phyloP scores from a whole-genome alignment of 1,140 invertebrate species.

The Neoseiulus cucumeris region DNA sequence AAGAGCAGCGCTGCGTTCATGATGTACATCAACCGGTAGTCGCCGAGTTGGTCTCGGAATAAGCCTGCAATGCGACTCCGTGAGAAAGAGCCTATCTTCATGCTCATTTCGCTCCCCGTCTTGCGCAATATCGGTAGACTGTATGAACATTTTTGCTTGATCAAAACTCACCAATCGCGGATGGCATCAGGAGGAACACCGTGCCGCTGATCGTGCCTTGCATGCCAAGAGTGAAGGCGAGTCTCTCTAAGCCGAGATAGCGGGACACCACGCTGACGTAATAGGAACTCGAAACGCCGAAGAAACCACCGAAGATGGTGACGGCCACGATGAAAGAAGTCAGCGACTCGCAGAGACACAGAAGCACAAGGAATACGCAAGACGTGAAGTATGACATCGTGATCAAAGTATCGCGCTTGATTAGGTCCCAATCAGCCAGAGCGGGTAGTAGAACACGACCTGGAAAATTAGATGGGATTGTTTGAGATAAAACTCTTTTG shows the following conservation, averaged over 20 bases:
- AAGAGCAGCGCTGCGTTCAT: background rate
- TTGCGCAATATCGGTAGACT: too few species aligned
- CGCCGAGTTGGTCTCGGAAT: background rate
- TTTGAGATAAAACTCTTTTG: too few species aligned
- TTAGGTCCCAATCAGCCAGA: background rate
- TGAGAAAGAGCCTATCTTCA: too few species aligned
- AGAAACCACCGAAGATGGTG: background rate
- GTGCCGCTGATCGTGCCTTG: background rate
- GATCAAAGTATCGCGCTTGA: background rate
- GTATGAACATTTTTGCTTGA: too few species aligned
- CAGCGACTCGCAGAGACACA: background rate
- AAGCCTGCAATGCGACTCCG: background rate
- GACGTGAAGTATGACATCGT: background rate
- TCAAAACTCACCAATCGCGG: background rate
- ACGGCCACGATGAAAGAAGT: background rate
- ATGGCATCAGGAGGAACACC: background rate
- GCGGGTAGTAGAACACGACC: background rate
- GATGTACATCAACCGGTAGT: background rate
- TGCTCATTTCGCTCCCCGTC: too few species aligned
- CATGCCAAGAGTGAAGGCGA: background rate
- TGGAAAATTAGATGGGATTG: background rate
- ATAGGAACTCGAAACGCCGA: background rate
- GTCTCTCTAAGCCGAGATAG: background rate
- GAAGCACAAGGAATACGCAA: background rate
- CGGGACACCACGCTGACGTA: background rate